Evolutionary conservation across 2,113 vertebrate species (phyloP).

Genomic region (Oxyura jamaicensis): DNA sequence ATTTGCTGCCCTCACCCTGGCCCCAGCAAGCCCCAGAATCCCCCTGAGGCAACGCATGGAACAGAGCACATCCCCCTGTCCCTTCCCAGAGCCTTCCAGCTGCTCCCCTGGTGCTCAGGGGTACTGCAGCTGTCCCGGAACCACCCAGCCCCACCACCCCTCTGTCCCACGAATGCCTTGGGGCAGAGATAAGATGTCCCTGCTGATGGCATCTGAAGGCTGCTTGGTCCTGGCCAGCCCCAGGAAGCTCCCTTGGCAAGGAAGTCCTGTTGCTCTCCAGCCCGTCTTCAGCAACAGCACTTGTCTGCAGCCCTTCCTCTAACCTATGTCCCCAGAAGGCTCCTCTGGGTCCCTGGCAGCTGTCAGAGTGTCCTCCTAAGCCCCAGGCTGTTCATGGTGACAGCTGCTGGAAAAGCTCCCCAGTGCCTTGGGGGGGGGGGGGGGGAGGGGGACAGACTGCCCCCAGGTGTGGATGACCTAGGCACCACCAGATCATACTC

Average conservation of each 20-base stretch:
- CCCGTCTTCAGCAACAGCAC: not conserved
- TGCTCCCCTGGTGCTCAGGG: rapidly evolving
- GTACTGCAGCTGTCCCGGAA: not conserved
- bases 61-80: rapidly evolving
- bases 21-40: not conserved
- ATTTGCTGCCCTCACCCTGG: not conserved
- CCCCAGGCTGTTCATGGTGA: not conserved
- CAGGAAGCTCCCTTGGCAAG: not conserved
- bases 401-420: not conserved
- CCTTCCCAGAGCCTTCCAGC: not conserved
- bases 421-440: not conserved
- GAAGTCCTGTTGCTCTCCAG: not conserved
- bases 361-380: rapidly evolving
- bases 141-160: not conserved
- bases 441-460: not conserved
- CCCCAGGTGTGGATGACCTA: not conserved
- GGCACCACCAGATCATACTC: not conserved
- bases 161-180: not conserved
- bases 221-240: not conserved
- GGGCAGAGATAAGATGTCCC: not conserved
- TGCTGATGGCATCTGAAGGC: not conserved
- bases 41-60: rapidly evolving
- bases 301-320: not conserved
- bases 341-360: not conserved
- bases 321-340: rapidly evolving